phyloP scores from a whole-genome alignment of 2,797 vertebrate genomes.

The Coregonus suidteri region DNA sequence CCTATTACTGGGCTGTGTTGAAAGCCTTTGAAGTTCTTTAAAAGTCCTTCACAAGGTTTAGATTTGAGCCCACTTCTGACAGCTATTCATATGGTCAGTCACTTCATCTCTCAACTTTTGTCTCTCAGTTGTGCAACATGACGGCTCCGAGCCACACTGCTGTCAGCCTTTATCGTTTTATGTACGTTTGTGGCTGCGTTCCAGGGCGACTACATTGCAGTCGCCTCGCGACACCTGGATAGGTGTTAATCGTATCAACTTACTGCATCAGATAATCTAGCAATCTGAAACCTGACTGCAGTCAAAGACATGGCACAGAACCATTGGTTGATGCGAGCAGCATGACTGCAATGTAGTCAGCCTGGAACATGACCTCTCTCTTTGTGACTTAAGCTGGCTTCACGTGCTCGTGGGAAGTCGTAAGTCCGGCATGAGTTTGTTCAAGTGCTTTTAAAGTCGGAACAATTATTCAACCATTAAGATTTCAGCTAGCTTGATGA shows the following conservation, averaged over 20 bases:
- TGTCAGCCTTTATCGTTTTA: background rate
- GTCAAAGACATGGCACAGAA: background rate
- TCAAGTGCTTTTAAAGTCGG: too few species aligned
- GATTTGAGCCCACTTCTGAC: background rate
- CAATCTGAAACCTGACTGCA: background rate
- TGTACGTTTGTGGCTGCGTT: background rate
- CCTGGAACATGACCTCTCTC: conserved; percentile 2
- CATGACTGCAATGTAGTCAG: background rate
- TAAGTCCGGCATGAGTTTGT: too few species aligned
- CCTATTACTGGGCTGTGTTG: background rate
- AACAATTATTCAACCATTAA: too few species aligned
- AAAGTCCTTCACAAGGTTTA: too few species aligned
- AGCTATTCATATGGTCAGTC: background rate
- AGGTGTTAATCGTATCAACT: background rate
- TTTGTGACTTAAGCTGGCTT: too few species aligned
- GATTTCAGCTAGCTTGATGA: too few species aligned
- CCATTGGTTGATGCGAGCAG: background rate
- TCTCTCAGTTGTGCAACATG: too few species aligned
- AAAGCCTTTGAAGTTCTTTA: background rate
- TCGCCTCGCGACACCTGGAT: background rate
- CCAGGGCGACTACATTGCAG: background rate
- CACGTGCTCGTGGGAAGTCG: too few species aligned
- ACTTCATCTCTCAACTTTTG: background rate
- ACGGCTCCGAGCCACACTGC: conserved; percentile 1
- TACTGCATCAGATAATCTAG: background rate